Conservation (phyloP, 2,888 invertebrate species). For the Sipunculus nudus region DNA sequence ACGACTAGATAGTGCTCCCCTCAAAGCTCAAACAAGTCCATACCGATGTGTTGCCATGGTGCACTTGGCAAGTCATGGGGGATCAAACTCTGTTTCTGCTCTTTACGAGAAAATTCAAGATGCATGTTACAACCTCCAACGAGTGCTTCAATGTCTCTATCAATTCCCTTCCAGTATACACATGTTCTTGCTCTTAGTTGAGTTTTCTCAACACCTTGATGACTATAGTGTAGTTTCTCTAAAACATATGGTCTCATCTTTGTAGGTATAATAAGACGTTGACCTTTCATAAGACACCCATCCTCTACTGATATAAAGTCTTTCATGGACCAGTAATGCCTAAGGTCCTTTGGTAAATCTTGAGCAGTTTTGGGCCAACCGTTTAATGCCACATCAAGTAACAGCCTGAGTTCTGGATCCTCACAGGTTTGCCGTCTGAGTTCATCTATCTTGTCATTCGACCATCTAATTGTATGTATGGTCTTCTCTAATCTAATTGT, state of each 20-base stretch:
- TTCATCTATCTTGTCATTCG: constrained; percentile 1
- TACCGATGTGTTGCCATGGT: constrained; percentile 24
- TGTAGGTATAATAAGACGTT: constrained; percentile 19
- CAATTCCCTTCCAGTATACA: constrained; percentile 28
- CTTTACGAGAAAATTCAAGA: constrained; percentile 13
- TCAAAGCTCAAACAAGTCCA: constrained; percentile 21
- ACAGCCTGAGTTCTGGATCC: constrained; percentile 13
- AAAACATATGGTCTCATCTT: constrained; percentile 11
- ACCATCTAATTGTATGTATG: constrained; percentile 12
- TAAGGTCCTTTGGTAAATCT: constrained; percentile 8
- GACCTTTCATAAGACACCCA: constrained; percentile 26
- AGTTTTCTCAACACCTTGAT: constrained; percentile 26
- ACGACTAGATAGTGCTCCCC: constrained; percentile 1
- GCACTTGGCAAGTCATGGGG: constrained; percentile 13
- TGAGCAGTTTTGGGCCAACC: too few species aligned
- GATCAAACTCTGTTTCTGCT: constrained; percentile 7
- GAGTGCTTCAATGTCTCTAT: constrained; percentile 20
- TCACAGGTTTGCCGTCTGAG: constrained; percentile 1
- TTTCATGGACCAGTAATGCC: constrained; percentile 19
- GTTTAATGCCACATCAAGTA: constrained; percentile 15
- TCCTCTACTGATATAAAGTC: constrained; percentile 26
- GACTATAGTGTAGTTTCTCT: constrained; percentile 14
- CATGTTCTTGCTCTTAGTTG: constrained; percentile 12
- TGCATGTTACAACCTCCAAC: constrained; percentile 8
- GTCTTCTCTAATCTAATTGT: constrained; percentile 14